Conservation (phyloP, 2,888 invertebrate genomes). For the Pyrrhia umbra region DNA sequence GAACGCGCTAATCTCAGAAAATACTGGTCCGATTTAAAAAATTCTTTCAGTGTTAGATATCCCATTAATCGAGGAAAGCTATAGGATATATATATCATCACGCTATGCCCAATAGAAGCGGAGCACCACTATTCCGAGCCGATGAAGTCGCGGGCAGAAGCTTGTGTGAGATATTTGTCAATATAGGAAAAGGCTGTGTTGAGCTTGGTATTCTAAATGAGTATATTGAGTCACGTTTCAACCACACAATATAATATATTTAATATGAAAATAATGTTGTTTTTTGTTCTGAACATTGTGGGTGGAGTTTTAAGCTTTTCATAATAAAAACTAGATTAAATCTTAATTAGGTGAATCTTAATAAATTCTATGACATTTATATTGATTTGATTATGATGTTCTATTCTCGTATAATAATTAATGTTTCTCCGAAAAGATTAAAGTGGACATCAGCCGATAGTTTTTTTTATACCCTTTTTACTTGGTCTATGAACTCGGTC, state of each 20-base stretch:
- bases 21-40: too few relatives aligned
- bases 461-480: too few relatives aligned
- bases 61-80: too few relatives aligned
- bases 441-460: too few relatives aligned
- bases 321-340: constrained; percentile 1
- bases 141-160: too few relatives aligned
- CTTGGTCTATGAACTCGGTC: too few relatives aligned
- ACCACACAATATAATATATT: constrained; percentile 12
- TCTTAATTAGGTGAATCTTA: not conserved
- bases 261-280: constrained; percentile 16
- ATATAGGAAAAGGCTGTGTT: constrained; percentile 4
- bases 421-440: not conserved
- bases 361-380: constrained; percentile 1
- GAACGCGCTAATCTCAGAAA: too few relatives aligned
- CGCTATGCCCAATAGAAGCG: too few relatives aligned
- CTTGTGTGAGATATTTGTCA: constrained; percentile 21
- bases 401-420: not conserved
- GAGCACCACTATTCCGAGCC: too few relatives aligned
- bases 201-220: constrained; percentile 35
- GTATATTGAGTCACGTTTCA: constrained; percentile 2
- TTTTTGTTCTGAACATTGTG: not conserved
- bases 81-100: too few relatives aligned
- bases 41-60: too few relatives aligned
- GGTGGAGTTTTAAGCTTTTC: not conserved
- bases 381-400: not conserved